Evolutionary conservation across 2,797 vertebrate genomes (phyloP).

Genomic region (Myotis findleyi): DNA sequence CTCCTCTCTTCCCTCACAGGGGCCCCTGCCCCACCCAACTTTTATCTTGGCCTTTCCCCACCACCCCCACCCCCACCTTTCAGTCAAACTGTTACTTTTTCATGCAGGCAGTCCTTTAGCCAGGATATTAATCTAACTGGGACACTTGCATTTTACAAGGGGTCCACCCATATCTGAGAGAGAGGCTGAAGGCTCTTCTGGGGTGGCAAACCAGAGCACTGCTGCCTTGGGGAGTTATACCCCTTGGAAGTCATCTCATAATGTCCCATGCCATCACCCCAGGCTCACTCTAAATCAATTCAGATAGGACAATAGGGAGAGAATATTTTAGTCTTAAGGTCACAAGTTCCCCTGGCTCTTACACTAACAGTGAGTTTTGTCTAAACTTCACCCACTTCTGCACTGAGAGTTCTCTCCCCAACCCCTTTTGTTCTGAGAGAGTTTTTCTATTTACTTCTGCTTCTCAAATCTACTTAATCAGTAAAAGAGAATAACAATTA

Average conservation of each 20-base stretch:
- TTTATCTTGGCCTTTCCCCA: background rate
- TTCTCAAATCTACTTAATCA: background rate
- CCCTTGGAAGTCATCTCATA: background rate
- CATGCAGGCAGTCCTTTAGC: background rate
- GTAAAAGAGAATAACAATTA: background rate
- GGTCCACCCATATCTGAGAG: background rate
- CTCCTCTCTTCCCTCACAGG: background rate
- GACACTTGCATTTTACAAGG: background rate
- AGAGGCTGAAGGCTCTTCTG: background rate
- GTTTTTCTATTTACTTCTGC: background rate
- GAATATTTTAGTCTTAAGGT: constrained; percentile 12
- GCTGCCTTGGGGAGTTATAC: background rate
- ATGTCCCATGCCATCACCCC: background rate
- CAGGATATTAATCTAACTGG: background rate
- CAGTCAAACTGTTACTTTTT: constrained; percentile 40
- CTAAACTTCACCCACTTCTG: background rate
- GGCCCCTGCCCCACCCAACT: background rate
- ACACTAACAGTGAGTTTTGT: background rate
- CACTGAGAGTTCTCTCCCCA: background rate
- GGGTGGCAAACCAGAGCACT: background rate
- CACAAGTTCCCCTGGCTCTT: background rate
- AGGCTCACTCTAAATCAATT: background rate
- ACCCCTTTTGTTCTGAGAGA: background rate
- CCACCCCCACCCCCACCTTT: background rate
- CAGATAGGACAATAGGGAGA: background rate